Conservation (phyloP, 1,140 invertebrate species). For the Lasioglossum baleicum region DNA sequence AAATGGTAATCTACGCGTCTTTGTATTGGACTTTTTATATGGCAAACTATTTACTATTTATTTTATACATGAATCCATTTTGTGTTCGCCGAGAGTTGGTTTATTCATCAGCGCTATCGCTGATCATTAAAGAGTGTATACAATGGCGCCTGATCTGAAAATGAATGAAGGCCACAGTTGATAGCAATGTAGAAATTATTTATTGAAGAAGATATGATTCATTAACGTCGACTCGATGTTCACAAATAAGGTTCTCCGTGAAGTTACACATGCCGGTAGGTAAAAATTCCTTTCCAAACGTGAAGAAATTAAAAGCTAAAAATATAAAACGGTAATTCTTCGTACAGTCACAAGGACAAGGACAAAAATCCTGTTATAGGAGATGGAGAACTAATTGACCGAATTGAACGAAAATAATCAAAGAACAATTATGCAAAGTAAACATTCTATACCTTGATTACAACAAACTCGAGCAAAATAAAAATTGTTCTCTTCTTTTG, state of each 20-base stretch:
- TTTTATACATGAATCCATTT: no score
- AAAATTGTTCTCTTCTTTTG: no score
- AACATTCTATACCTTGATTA: no score
- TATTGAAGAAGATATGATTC: not conserved
- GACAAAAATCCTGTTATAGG: not conserved
- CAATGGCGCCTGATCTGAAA: no score
- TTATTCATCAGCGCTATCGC: no score
- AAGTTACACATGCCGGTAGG: not conserved
- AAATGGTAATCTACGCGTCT: no score
- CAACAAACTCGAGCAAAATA: no score
- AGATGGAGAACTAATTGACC: not conserved
- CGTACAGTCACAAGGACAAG: not conserved
- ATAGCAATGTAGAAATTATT: not conserved
- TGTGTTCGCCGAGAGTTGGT: no score
- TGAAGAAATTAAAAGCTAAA: not conserved
- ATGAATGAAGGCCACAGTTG: not conserved
- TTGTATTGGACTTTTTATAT: no score
- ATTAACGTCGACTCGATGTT: not conserved
- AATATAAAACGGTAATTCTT: not conserved
- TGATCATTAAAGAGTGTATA: no score
- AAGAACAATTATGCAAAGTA: not conserved
- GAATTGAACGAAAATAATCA: not conserved
- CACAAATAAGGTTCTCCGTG: not conserved
- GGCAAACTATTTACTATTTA: no score
- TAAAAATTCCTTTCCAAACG: not conserved